A percentile compares a stretch with the other conserved stretches of the same genome.
Conservation (phyloP, 2,888 invertebrate species). For the Tipula vernalis region DNA sequence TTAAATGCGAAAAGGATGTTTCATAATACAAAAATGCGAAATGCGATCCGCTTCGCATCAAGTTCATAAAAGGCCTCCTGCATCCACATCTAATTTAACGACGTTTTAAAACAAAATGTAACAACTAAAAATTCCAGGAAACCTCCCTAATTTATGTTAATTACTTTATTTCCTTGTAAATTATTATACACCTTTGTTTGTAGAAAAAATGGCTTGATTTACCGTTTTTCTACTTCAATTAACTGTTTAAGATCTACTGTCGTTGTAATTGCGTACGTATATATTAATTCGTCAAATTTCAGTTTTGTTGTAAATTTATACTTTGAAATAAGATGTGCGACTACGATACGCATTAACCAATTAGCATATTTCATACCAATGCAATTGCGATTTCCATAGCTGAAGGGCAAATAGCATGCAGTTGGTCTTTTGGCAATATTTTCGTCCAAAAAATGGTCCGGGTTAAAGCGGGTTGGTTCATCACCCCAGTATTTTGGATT, state of each 20-base stretch:
- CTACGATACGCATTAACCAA: not conserved
- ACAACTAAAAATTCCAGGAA: no score
- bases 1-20: no score
- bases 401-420: not conserved
- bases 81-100: no score
- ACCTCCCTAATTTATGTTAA: no score
- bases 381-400: not conserved
- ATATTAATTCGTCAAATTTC: not conserved
- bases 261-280: not conserved
- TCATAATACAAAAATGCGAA: no score
- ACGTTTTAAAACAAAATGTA: no score
- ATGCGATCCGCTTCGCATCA: no score
- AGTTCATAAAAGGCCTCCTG: no score
- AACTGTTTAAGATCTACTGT: not conserved
- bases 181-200: no score
- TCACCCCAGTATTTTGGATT: not conserved
- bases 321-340: not conserved
- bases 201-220: not conserved
- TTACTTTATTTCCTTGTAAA: no score
- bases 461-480: not conserved
- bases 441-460: not conserved
- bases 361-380: not conserved
- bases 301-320: not conserved
- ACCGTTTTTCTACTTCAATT: not conserved
- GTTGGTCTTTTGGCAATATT: not conserved